phyloP scores from a whole-genome alignment of 2,888 invertebrate species.

The Agrochola macilenta region DNA sequence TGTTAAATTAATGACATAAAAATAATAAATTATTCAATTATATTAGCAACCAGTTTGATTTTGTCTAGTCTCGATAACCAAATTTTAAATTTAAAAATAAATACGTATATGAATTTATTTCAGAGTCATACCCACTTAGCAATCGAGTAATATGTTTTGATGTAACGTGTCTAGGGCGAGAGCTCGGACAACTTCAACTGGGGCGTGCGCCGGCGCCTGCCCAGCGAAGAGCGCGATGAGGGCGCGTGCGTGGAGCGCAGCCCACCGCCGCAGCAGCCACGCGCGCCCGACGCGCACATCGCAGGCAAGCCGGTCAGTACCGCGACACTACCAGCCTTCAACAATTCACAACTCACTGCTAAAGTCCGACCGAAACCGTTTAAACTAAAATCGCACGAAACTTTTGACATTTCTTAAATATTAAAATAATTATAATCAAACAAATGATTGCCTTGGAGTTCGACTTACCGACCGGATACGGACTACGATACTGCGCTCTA shows the following conservation, averaged over 20 bases:
- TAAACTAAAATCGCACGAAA: not conserved
- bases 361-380: not conserved
- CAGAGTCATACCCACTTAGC: not conserved
- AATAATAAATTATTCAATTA: too few species aligned
- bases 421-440: not conserved
- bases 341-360: not conserved
- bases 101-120: too few species aligned
- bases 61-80: too few species aligned
- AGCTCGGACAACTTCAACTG: constrained; percentile 99
- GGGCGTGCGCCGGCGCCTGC: constrained; percentile 96
- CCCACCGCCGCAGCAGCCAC: constrained; percentile 77
- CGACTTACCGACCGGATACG: too few species aligned
- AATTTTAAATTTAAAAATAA: not conserved
- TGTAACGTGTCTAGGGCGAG: constrained; percentile 92
- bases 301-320: constrained; percentile 74
- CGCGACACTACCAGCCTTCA: not conserved
- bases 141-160: not conserved
- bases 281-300: constrained; percentile 68
- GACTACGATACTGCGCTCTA: too few species aligned
- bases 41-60: too few species aligned
- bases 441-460: too few species aligned
- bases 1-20: too few species aligned
- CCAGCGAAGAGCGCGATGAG: constrained; percentile 92
- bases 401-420: not conserved
- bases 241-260: constrained; percentile 75